These are phyloP conservation scores for Ganaspis sp. DNA, from an alignment of 1,140 invertebrate genomes.

Conservation along the genomic window DNA sequence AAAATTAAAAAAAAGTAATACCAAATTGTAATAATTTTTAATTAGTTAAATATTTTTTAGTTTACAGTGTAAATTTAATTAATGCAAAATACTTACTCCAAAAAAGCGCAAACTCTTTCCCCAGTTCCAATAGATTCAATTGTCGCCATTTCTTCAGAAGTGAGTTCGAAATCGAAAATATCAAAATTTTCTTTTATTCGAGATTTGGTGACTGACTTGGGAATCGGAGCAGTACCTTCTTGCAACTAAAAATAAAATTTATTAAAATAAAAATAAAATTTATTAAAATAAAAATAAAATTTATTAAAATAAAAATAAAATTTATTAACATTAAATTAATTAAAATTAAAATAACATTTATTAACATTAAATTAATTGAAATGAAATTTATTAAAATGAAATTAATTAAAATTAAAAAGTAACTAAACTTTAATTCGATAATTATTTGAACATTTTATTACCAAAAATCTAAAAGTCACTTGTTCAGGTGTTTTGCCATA, in stretches of 20 bases:
- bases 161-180: slow-evolving; percentile 84
- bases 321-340: neutral
- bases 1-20: no score
- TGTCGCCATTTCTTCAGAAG: slow-evolving; percentile 78
- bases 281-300: neutral
- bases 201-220: slow-evolving; percentile 84
- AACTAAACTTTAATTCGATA: no score
- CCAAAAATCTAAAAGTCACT: slow-evolving; percentile 82
- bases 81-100: slow-evolving; percentile 42
- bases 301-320: neutral
- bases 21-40: no score
- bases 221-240: slow-evolving; percentile 77
- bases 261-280: slow-evolving; percentile 17
- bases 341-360: no score
- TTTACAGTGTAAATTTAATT: no score
- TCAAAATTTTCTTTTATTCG: slow-evolving; percentile 85
- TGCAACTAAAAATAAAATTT: slow-evolving; percentile 57
- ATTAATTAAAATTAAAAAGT: neutral
- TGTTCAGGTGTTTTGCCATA: slow-evolving; percentile 83
- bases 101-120: slow-evolving; percentile 50
- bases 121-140: slow-evolving; percentile 57
- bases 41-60: no score
- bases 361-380: no score
- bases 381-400: neutral
- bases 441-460: no score